Evolutionary conservation across 2,113 vertebrate species (phyloP).

Genomic region (Turnix velox): DNA sequence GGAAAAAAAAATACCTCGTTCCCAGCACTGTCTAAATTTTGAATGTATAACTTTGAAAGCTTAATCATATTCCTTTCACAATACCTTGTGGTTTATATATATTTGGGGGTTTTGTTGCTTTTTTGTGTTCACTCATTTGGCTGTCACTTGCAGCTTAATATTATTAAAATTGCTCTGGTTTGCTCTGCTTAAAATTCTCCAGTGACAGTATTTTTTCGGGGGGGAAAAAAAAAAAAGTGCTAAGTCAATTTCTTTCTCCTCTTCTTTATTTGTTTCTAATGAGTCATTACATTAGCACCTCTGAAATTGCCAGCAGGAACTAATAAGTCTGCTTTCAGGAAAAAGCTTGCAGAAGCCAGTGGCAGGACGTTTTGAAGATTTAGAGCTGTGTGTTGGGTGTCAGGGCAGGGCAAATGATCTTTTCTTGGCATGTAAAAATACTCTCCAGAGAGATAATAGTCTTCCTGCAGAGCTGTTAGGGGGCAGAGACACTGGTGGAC

Average conservation of each 20-base stretch:
- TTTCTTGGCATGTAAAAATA: not conserved
- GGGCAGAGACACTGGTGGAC: rapidly evolving
- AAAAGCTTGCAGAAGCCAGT: not conserved
- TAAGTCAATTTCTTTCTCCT: slow-evolving; percentile 39
- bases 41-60: not conserved
- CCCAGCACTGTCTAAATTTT: not conserved
- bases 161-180: slow-evolving; percentile 43
- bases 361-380: not conserved
- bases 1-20: not conserved
- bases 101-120: slow-evolving; percentile 47
- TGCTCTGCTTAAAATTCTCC: not conserved
- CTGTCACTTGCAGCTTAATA: slow-evolving; percentile 11
- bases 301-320: slow-evolving; percentile 20
- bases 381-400: rapidly evolving
- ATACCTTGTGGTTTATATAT: slow-evolving; percentile 18
- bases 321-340: not conserved
- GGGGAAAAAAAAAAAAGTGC: slow-evolving; percentile 4
- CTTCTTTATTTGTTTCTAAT: slow-evolving; percentile 10
- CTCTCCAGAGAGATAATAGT: rapidly evolving
- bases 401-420: rapidly evolving
- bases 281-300: slow-evolving; percentile 66
- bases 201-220: not conserved
- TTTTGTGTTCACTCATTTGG: not conserved
- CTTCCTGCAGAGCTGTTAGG: rapidly evolving
- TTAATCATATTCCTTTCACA: slow-evolving; percentile 24